Evolutionary conservation across 2,797 vertebrate species (phyloP).

Genomic region (Staurois parvus): DNA sequence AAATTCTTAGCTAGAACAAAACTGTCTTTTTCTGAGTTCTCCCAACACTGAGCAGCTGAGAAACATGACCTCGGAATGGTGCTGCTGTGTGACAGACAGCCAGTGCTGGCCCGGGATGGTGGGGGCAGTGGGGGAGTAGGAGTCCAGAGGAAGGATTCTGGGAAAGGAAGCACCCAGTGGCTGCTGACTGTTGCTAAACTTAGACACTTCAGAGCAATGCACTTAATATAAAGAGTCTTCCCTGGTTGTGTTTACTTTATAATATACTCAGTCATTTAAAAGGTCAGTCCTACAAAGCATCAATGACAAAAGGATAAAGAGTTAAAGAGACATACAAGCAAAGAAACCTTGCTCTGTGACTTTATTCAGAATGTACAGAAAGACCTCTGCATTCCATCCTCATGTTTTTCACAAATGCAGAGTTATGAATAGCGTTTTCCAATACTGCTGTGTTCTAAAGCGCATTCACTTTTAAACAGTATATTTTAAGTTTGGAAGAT

Average conservation of each 20-base stretch:
- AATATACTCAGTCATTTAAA: conserved; percentile 62
- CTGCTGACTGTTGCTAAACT: conserved; percentile 80
- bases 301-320: not conserved
- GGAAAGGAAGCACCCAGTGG: conserved; percentile 69
- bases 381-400: not conserved
- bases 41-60: conserved; percentile 86
- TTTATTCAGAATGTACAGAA: not conserved
- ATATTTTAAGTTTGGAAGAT: not conserved
- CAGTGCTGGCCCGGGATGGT: conserved; percentile 79
- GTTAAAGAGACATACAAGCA: not conserved
- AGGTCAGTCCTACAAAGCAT: conserved; percentile 22
- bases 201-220: conserved; percentile 80
- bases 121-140: conserved; percentile 52
- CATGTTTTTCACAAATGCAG: not conserved
- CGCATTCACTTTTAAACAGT: not conserved
- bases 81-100: conserved; percentile 79
- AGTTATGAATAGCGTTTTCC: not conserved
- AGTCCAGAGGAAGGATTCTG: conserved; percentile 54
- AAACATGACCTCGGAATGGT: conserved; percentile 89
- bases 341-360: not conserved
- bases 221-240: conserved; percentile 79
- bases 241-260: conserved; percentile 75
- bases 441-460: not conserved
- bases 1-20: conserved; percentile 40
- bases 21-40: conserved; percentile 72